These are phyloP conservation scores for Notarius quadriscutis DNA, from an alignment of 2,113 vertebrate species.

Conservation along the genomic window DNA sequence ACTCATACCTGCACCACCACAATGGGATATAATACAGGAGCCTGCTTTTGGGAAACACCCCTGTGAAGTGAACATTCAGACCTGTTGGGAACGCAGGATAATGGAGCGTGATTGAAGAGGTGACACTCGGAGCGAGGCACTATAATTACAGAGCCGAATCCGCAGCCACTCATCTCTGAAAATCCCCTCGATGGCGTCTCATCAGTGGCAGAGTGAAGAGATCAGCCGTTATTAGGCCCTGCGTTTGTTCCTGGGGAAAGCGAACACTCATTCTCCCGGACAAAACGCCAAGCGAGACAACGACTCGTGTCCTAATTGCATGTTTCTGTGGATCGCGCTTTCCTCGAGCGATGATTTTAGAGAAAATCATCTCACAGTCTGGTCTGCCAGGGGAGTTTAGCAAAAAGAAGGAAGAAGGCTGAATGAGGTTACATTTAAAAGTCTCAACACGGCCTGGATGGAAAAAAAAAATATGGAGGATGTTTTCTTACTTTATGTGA, in stretches of 20 bases:
- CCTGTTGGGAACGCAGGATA: slow-evolving; percentile 46
- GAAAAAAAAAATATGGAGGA: neutral
- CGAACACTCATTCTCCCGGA: slow-evolving; percentile 3
- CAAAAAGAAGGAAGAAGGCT: neutral
- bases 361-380: neutral
- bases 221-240: slow-evolving; percentile 43
- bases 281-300: slow-evolving; percentile 1
- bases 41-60: slow-evolving; percentile 18
- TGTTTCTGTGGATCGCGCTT: neutral
- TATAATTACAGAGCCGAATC: slow-evolving; percentile 50
- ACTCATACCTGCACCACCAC: slow-evolving; percentile 24
- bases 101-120: slow-evolving; percentile 55
- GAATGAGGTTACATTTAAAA: neutral
- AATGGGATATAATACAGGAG: slow-evolving; percentile 33
- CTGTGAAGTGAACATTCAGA: slow-evolving; percentile 40
- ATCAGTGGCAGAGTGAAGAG: slow-evolving; percentile 25
- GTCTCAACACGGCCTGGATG: neutral
- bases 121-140: slow-evolving; percentile 40
- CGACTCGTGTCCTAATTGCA: slow-evolving; percentile 11
- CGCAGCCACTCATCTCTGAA: slow-evolving; percentile 38
- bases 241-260: slow-evolving; percentile 16
- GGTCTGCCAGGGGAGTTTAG: neutral
- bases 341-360: neutral
- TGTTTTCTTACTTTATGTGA: neutral
- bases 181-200: slow-evolving; percentile 42